Evolutionary conservation across 2,113 vertebrate species (phyloP).

Genomic region (Bambusicola thoracicus): DNA sequence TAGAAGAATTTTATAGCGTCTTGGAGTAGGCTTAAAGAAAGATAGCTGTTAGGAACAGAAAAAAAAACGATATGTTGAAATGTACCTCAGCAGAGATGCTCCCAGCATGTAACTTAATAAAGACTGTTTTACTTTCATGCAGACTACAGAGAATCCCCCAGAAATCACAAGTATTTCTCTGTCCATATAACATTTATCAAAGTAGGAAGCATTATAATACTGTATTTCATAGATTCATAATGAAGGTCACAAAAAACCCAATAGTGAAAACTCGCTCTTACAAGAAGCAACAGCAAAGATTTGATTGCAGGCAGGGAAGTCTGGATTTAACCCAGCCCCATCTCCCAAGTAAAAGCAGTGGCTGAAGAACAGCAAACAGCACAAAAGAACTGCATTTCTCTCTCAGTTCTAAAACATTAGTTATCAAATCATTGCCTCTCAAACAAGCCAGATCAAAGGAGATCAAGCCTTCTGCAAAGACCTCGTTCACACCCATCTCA

Average conservation of each 20-base stretch:
- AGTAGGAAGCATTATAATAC: background rate
- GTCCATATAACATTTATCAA: background rate
- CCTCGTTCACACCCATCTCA: background rate
- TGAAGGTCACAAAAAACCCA: background rate
- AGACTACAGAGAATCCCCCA: background rate
- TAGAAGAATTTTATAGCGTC: slow-evolving; percentile 90
- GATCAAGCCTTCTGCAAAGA: background rate
- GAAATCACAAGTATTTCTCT: slow-evolving; percentile 21
- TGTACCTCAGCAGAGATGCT: slow-evolving; percentile 39
- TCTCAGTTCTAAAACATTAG: background rate
- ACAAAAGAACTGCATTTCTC: background rate
- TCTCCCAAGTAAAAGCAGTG: background rate
- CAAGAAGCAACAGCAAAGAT: background rate
- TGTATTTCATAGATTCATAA: background rate
- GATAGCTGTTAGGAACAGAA: slow-evolving; percentile 83
- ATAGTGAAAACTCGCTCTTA: background rate
- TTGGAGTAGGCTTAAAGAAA: slow-evolving; percentile 92
- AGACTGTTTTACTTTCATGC: background rate
- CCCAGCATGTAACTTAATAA: slow-evolving; percentile 33
- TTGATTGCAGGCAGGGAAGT: background rate
- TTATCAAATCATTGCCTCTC: background rate
- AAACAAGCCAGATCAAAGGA: background rate
- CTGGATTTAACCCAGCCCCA: background rate
- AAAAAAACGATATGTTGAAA: slow-evolving; percentile 36
- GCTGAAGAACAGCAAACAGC: background rate